Base-by-base conservation (phyloP, 2,888 invertebrate species). In the Taphrorychus bicolor region DNA sequence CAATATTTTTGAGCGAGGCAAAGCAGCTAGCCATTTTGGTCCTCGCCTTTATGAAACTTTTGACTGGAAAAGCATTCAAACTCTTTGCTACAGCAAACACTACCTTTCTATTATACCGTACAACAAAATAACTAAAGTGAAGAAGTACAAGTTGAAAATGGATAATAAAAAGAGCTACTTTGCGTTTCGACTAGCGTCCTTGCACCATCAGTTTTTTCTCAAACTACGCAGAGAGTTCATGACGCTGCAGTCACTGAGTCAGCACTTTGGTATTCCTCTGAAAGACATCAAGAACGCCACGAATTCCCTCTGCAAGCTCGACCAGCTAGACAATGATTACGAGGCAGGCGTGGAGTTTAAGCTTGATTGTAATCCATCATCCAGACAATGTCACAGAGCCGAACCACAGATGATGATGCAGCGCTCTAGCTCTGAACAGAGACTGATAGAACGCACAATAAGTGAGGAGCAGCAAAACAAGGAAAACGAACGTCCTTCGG, bases 141-240 rank as follows among this genome's bases (percentile, higher is more conserved):
- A 84, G 65, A 91, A 91, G 81, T 90, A 90, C 79, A 91, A 91
- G 81, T 82, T 91, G 0, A 88, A 87, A 83, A 90, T 91, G 90
- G 85, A 87, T 73, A 87, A 89, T 66, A 88, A 89, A 79, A 92
- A 91, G 81, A 91, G 90, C 77, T 91, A 89, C 77, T 91, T 90
- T 76, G 87, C 91, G 66, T 92, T 91, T 81, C 90, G 90, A 81
- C 81, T 91, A 68, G 91, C 91, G 7, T 91, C 91, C n/a, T 81
- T 91, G 51, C 92, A 92, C 79, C 91, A 92, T 78, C 88, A 91
- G 78, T 87, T 92, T 79, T 92, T 90, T 82, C 84, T 91, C 75
- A 88, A 90, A 76, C 81, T 91, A 56, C 87, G 90, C 77, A 88
- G 89, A 45, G 91, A 91, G 78, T 87, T 89, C 70, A 88, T 89